Evolutionary conservation across 2,888 invertebrate genomes (phyloP).

Genomic region (Escarpia spicata): DNA sequence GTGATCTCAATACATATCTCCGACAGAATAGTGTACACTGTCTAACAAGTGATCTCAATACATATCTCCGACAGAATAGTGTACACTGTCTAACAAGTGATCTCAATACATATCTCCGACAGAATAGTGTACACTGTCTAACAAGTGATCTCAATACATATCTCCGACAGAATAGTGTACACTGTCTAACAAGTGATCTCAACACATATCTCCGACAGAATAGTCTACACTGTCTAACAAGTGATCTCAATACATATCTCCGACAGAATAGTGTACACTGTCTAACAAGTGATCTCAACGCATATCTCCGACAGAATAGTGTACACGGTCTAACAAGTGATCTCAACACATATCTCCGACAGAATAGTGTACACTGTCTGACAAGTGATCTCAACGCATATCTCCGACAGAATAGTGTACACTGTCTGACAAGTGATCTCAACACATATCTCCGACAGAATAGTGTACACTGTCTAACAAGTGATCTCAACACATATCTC

Average conservation of each 20-base stretch:
- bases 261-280: neutral
- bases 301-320: neutral
- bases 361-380: neutral
- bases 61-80: neutral
- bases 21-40: neutral
- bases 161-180: neutral
- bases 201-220: neutral
- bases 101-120: neutral
- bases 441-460: neutral
- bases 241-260: neutral
- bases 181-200: neutral
- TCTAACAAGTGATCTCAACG: neutral
- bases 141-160: neutral
- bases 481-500: neutral
- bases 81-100: neutral
- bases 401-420: neutral
- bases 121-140: neutral
- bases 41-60: neutral
- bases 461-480: neutral
- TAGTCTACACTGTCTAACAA: neutral
- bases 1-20: neutral
- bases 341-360: neutral
- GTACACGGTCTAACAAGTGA: neutral
- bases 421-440: neutral
- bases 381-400: neutral